A percentile compares a stretch with the other conserved stretches of the same genome.
These are phyloP conservation scores for Syritta pipiens DNA, from an alignment of 2,888 invertebrate genomes.

Conservation along the genomic window DNA sequence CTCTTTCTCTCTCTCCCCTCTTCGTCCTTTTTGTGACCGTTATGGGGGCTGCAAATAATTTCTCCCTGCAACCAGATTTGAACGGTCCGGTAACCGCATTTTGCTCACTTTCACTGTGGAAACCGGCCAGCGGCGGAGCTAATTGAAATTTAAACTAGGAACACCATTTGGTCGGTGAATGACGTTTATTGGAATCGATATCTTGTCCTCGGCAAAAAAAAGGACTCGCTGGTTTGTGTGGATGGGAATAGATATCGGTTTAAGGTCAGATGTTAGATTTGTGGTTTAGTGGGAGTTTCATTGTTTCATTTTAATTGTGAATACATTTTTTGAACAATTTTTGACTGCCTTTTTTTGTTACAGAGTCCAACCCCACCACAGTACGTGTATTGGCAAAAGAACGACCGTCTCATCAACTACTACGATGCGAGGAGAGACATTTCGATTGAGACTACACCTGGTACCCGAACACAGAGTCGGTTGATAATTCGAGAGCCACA, in stretches of 20 bases:
- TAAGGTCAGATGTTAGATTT: neutral
- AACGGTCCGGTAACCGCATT: constrained; percentile 27
- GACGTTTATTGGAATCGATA: constrained; percentile 31
- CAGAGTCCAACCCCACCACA: constrained; percentile 95
- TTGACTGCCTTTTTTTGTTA: constrained; percentile 73
- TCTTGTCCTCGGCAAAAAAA: no score
- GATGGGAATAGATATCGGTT: neutral
- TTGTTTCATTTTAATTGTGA: neutral
- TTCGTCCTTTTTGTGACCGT: no score
- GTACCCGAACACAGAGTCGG: constrained; percentile 90
- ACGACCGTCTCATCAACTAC: constrained; percentile 96
- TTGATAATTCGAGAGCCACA: constrained; percentile 91
- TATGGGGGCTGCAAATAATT: constrained; percentile 21
- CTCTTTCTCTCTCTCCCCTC: no score
- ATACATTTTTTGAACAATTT: neutral
- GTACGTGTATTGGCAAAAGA: constrained; percentile 97
- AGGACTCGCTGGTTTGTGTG: neutral
- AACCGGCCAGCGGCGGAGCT: constrained; percentile 4
- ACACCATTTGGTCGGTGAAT: constrained; percentile 1
- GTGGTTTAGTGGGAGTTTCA: neutral
- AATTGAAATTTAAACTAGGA: constrained; percentile 53
- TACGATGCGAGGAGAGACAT: constrained; percentile 91
- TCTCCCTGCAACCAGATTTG: constrained; percentile 10
- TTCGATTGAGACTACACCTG: constrained; percentile 90
- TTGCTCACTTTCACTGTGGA: constrained; percentile 39